Base-by-base conservation (phyloP, 1,140 invertebrate species). In the Charaxes varanes region DNA sequence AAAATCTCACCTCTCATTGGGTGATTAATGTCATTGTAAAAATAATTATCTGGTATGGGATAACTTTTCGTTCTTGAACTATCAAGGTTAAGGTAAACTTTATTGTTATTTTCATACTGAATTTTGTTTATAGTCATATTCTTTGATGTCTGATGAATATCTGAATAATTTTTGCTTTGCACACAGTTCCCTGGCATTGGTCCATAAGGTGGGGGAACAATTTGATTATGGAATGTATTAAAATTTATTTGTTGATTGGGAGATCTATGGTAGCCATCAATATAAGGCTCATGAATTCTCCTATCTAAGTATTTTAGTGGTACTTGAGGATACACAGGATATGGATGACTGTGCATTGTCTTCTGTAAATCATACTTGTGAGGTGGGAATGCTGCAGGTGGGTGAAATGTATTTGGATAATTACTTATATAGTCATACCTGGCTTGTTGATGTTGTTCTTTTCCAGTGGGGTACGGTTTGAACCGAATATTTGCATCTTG, bases 391-490 rank as follows among this genome's bases (percentile, higher is more conserved):
- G 57, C 41, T 22, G 54, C 44, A 23, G 62, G 57, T 33, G 67
- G 56, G 50, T 77, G 68, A 48, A 67, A 77, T 44, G 63, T 49
- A 59, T 64, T 73, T 26, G 64, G 37, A 50, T 68, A 79, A 57
- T 74, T 80, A 70, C 38, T 53, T 51, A 71, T 45, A 70, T 78
- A 79, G 36, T 83, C 77, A 79, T 83, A 81, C 69, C 77, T 83
- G 55, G 56, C 15, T 44, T 69, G 73, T 27, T 57, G 62, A 55
- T 63, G 70, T 28, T 69, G 56, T 23, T 79, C 77, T 41, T 81
- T 81, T 10, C 60, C 18, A 31, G 53, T 46, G 47, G 79, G 69
- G 48, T 85, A 85, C 18, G 82, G 82, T 40, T 80, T 81, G 54
- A 64, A 80, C 5, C 78, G 62, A 15, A 74, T 57, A 41, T 73